Evolutionary conservation across 2,113 vertebrate species (phyloP), one percentile per base, ranked within the genome.

Genomic region (Gnathonemus longibarbis): DNA sequence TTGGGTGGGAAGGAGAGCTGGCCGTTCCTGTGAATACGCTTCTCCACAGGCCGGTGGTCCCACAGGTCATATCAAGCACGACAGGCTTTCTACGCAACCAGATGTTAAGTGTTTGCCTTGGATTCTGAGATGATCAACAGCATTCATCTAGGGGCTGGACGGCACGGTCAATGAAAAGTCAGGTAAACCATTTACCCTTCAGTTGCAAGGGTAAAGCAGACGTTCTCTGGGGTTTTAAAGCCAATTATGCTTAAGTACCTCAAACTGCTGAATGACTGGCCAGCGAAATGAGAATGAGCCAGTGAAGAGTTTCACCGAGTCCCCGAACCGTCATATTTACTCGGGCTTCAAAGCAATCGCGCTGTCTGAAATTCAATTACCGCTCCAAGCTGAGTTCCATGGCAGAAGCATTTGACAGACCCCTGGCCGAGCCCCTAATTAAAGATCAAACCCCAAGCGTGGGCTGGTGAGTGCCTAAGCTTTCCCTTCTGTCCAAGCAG

Each of bases 341-440:
- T 91, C 91, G 91, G 93, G 74, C 94, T 95, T 96, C 94, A 96
- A 95, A 95, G 95, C 93, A 93, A 94, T 94, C 94, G 94, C 56
- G 89, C 56, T 17, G 87, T 91, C 92, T 91, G 27, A 21, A 88
- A 84, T 92, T 91, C 93, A 94, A 95, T 94, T 94, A 93, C 92
- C 89, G 7, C 48, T 92, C 91, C 88, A 92, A 94, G 93, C 91
- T 86, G 92, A 90, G 90, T 92, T 92, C 94, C 89, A 90, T 90
- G 90, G 90, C 92, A 88, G 86, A 92, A 89, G 83, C 88, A 90
- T 9, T 66, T 84, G 17, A 46, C 48, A 84, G 46, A 42, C 83
- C 46, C 49, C 87, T 87, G 86, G 87, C 74, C 91, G 89, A 90
- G 90, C 92, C 91, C 92, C 91, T 93, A 94, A 94, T 93, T 93